These are phyloP conservation scores for Alces alces DNA, from an alignment of 2,113 vertebrate genomes.

Conservation along the genomic window DNA sequence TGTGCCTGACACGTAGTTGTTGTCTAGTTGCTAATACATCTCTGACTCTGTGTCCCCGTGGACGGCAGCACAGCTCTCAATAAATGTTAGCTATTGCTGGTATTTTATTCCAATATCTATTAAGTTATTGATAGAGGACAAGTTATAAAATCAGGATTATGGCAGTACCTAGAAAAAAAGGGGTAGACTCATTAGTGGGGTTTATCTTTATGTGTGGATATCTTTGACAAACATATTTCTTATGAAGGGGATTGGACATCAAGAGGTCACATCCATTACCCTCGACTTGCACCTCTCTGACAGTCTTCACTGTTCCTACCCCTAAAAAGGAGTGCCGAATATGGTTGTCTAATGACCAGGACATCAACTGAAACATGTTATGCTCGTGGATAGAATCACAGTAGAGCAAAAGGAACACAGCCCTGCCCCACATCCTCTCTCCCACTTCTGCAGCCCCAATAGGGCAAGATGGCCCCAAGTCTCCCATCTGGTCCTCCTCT, in stretches of 20 bases:
- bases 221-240: constrained; percentile 8
- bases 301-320: not conserved
- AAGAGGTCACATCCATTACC: not conserved
- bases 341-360: not conserved
- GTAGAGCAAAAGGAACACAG: not conserved
- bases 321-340: not conserved
- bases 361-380: not conserved
- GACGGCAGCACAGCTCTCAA: not conserved
- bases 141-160: constrained; percentile 13
- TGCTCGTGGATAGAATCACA: not conserved
- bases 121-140: not conserved
- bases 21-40: not conserved
- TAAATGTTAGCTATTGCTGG: not conserved
- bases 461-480: not conserved
- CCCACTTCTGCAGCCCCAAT: not conserved
- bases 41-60: not conserved
- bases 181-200: not conserved
- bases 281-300: not conserved
- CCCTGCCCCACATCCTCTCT: not conserved
- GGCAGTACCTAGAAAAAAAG: not conserved
- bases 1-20: not conserved
- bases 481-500: not conserved
- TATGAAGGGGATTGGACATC: not conserved
- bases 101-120: not conserved
- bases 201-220: not conserved